phyloP scores from a whole-genome alignment of 2,888 invertebrate species.

The Amphipyra berbera region DNA sequence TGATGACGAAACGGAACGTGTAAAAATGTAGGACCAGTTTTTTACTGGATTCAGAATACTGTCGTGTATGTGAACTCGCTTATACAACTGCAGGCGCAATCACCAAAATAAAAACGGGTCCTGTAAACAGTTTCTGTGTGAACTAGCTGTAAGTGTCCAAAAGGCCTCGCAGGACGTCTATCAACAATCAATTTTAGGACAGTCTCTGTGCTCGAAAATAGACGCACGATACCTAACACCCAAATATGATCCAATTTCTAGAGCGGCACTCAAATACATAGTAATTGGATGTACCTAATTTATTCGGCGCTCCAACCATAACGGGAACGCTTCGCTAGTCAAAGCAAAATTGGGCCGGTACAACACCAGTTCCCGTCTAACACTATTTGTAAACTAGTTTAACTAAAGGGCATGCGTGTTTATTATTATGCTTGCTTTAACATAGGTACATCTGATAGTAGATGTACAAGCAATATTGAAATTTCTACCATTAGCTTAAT shows the following conservation, averaged over 20 bases:
- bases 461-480: too few species aligned
- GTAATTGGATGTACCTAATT: slow-evolving; percentile 57
- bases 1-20: too few species aligned
- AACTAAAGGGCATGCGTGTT: slow-evolving; percentile 34
- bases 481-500: too few species aligned
- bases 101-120: too few species aligned
- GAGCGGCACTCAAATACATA: slow-evolving; percentile 42
- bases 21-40: too few species aligned
- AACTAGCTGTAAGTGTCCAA: too few species aligned
- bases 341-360: slow-evolving; percentile 46
- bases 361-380: slow-evolving; percentile 27
- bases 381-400: slow-evolving; percentile 48
- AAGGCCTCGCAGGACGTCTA: too few species aligned
- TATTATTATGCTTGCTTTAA: slow-evolving; percentile 27
- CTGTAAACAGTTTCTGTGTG: too few species aligned
- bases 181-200: too few species aligned
- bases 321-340: slow-evolving; percentile 38
- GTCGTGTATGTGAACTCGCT: too few species aligned
- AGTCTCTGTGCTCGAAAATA: slow-evolving; percentile 17
- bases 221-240: slow-evolving; percentile 4
- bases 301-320: slow-evolving; percentile 46
- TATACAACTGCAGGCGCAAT: too few species aligned
- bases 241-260: slow-evolving; percentile 51
- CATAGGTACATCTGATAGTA: not conserved
- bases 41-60: too few species aligned